Conservation (phyloP, 2,888 invertebrate species). For the Dryadula phaetusa region DNA sequence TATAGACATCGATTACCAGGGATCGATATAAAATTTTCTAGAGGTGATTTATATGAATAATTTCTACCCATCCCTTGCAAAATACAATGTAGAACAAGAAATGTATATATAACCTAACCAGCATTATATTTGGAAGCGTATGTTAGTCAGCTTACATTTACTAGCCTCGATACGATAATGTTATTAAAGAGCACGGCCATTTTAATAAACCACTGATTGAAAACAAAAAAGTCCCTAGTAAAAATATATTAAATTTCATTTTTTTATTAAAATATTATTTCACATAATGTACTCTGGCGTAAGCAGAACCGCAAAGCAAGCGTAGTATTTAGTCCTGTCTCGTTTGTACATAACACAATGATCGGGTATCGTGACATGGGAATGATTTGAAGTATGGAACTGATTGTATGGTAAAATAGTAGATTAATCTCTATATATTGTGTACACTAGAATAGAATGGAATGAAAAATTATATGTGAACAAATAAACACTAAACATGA, state of each 20-base stretch:
- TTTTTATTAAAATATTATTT: neutral
- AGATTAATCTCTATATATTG: neutral
- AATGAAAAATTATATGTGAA: constrained; percentile 23
- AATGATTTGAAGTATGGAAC: constrained; percentile 43
- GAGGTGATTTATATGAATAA: neutral
- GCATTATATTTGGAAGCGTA: constrained; percentile 37
- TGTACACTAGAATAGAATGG: constrained; percentile 37
- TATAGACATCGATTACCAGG: constrained; percentile 15
- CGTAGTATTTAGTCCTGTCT: constrained; percentile 38
- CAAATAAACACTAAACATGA: constrained; percentile 13
- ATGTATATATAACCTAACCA: constrained; percentile 24
- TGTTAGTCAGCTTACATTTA: constrained; percentile 42
- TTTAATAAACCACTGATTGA: constrained; percentile 5
- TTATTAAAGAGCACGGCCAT: constrained; percentile 15
- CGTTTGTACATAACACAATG: constrained; percentile 42
- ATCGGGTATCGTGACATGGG: constrained; percentile 41
- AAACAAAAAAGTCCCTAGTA: neutral
- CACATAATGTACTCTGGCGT: constrained; percentile 37
- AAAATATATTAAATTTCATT: neutral
- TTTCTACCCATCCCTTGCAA: constrained; percentile 24
- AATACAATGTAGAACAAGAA: constrained; percentile 22
- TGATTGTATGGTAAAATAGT: constrained; percentile 43
- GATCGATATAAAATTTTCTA: constrained; percentile 5
- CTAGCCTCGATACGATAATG: constrained; percentile 25
- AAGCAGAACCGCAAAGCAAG: constrained; percentile 48